A percentile compares a stretch with the other conserved stretches of the same genome.
These are phyloP conservation scores for Kuschelorhynchus macadamiae DNA, from an alignment of 2,888 invertebrate genomes.

Conservation along the genomic window DNA sequence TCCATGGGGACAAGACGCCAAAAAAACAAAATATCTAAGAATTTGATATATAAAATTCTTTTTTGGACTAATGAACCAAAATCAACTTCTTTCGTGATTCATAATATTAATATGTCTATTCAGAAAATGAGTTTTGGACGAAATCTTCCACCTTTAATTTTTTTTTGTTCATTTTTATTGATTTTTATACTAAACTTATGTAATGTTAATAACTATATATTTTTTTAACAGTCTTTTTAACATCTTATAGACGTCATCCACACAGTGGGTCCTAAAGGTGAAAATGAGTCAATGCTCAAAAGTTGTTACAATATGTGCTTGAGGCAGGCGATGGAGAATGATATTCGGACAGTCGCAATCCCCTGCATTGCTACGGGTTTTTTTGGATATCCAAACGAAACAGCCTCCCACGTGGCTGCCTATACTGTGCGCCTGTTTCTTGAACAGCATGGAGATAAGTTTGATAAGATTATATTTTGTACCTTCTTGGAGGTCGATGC, in stretches of 20 bases:
- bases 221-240: no score
- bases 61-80: no score
- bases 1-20: no score
- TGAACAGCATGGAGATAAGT: conserved; percentile 68
- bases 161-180: no score
- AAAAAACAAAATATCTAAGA: no score
- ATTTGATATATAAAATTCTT: no score
- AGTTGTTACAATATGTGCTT: conserved; percentile 82
- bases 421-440: conserved; percentile 75
- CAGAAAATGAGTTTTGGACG: no score
- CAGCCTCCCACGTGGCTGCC: conserved; percentile 84
- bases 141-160: no score
- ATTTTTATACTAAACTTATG: no score
- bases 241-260: conserved; percentile 90
- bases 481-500: conserved; percentile 82
- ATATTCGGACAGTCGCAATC: conserved; percentile 81
- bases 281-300: conserved; percentile 75
- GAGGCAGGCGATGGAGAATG: conserved; percentile 71
- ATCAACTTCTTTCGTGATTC: no score
- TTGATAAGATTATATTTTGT: conserved; percentile 86
- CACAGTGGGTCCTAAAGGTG: conserved; percentile 89
- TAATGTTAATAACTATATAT: no score
- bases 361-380: conserved; percentile 95
- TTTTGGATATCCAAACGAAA: conserved; percentile 86
- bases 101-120: no score